Conservation (phyloP, 2,113 vertebrate species). For the Himantopus leucocephalus region DNA sequence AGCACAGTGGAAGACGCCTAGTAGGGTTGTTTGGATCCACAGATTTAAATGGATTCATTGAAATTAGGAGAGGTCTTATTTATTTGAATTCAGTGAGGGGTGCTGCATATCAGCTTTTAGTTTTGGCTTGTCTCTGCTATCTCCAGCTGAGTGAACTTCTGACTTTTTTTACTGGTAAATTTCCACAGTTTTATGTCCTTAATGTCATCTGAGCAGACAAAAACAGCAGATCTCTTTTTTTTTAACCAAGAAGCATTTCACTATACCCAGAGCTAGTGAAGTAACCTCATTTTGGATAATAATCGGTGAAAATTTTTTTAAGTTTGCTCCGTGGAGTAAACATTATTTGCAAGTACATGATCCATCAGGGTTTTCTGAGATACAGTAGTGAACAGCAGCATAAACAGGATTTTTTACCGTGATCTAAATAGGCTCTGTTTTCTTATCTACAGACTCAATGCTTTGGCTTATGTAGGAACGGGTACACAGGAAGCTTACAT, state of each 20-base stretch:
- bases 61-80: neutral
- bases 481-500: neutral
- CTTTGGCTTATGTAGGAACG: neutral
- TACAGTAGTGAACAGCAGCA: neutral
- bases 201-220: neutral
- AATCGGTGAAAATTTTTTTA: neutral
- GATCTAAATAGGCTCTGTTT: neutral
- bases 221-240: neutral
- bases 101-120: neutral
- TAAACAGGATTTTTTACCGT: neutral
- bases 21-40: neutral
- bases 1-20: neutral
- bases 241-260: neutral
- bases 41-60: neutral
- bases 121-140: neutral
- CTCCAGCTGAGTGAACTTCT: neutral
- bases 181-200: neutral
- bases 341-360: neutral
- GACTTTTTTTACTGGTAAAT: neutral
- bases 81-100: neutral
- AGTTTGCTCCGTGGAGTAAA: neutral
- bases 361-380: neutral
- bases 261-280: neutral
- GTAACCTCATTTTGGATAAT: neutral
- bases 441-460: neutral